Conservation (phyloP, 2,888 invertebrate species). For the Theristus sp. region DNA sequence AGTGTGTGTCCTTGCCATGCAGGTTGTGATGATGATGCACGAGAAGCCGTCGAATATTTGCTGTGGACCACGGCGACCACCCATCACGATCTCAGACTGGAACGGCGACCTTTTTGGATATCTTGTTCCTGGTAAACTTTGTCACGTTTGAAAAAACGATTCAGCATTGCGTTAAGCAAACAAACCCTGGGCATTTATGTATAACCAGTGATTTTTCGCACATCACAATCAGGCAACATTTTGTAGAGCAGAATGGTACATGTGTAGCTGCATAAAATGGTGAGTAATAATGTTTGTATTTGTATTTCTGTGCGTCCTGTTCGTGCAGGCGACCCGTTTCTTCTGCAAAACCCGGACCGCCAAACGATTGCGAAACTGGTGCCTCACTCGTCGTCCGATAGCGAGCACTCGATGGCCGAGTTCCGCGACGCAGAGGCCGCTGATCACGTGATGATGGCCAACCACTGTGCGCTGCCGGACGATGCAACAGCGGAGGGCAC, state of each 20-base stretch:
- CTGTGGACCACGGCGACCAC: background rate
- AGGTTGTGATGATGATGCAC: conserved; percentile 5
- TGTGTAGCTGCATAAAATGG: too few relatives aligned
- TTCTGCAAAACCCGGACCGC: conserved; percentile 3
- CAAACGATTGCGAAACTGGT: conserved; percentile 5
- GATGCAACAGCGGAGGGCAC: background rate
- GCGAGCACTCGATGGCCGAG: background rate
- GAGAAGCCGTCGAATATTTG: conserved; percentile 1
- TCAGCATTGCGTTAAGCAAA: too few relatives aligned
- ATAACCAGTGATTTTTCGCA: too few relatives aligned
- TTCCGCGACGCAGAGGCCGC: background rate
- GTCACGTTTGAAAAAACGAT: too few relatives aligned
- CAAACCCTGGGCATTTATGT: too few relatives aligned
- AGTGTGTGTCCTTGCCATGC: too few relatives aligned
- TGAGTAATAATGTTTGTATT: too few relatives aligned
- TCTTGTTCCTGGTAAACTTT: conserved; percentile 3
- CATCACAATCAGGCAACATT: too few relatives aligned
- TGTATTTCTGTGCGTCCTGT: too few relatives aligned
- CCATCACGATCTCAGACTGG: conserved; percentile 6
- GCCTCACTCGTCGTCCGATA: background rate
- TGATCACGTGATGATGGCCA: background rate
- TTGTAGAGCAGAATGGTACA: too few relatives aligned
- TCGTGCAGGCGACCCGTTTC: conserved; percentile 5
- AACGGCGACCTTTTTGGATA: conserved; percentile 8
- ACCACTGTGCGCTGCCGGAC: background rate